Conservation (phyloP, 2,113 vertebrate species). For the Brienomyrus brachyistius region DNA sequence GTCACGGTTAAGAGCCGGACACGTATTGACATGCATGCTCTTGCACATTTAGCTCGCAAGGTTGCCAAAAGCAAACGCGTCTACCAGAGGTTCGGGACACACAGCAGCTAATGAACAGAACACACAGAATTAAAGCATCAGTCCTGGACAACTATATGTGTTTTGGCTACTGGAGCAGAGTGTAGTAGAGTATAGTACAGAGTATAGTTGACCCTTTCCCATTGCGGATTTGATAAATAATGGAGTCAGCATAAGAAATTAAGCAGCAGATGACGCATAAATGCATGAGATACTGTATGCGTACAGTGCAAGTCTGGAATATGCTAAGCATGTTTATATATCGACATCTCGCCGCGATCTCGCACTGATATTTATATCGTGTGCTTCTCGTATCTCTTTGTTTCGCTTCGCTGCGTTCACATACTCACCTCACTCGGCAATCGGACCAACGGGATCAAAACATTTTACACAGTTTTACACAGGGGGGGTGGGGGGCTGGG, state of each 20-base stretch:
- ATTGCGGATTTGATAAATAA: background rate
- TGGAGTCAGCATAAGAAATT: background rate
- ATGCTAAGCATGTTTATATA: background rate
- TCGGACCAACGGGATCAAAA: background rate
- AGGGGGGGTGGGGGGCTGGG: background rate
- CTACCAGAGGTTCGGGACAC: background rate
- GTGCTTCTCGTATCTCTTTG: background rate
- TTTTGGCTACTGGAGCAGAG: background rate
- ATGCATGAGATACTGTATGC: background rate
- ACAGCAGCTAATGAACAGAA: background rate
- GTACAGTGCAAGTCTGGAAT: background rate
- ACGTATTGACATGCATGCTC: background rate
- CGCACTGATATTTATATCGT: background rate
- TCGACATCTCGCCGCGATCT: background rate
- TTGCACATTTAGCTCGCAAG: background rate
- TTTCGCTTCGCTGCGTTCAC: background rate
- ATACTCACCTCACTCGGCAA: background rate
- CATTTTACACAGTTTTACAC: background rate
- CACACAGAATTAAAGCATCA: background rate
- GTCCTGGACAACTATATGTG: background rate
- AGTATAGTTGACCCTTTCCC: background rate
- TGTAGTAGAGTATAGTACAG: background rate
- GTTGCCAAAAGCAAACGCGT: background rate
- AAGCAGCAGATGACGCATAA: background rate
- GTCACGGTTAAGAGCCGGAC: background rate